Base-by-base conservation (phyloP, 2,113 vertebrate genomes). In the Nibea coibor region DNA sequence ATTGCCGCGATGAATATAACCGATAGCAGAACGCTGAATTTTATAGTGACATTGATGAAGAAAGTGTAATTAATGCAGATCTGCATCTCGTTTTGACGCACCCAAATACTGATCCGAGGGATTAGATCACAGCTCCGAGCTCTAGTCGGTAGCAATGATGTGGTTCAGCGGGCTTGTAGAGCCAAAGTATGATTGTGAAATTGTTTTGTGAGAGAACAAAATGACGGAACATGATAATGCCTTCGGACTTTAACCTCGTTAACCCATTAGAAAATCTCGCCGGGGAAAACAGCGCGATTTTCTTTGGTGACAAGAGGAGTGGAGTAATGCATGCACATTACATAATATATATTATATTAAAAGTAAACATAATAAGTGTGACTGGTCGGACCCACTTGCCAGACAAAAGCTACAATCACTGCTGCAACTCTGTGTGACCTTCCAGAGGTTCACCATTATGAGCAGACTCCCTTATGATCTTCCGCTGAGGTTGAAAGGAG, bases 401-500 rank as follows among this genome's bases (percentile, higher is more conserved):
- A 4, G 42, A n/a, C 35, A 17, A 31, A 48, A 64, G 45, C 66
- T 78, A 51, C 42, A 28, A 24, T n/a, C 47, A 3, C 42, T 15
- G 0, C 63, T 64, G 58, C 31, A n/a, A 7, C 62, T 22, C 15
- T 5, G 20, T 71, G 48, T n/a, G 56, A 72, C 66, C 66, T 63
- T 12, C 20, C 19, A 57, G 45, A 67, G 2, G 35, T 31, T 73
- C 53, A 4, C 16, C 3, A 42, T 26, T 54, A 47, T 16, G 45
- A 64, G 39, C 61, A 54, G 72, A 48, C 70, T 42, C 51, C n/a
- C 75, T 69, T 70, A 59, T 61, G 72, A 75, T 87, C 75, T 20
- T 73, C 28, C 48, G 9, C 15, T 17, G 48, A 67, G 43, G 53
- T 24, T 85, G 75, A 92, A 91, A 88, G 75, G 22, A 79, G 70